Percentiles rank a stretch among this genome's conserved stretches.
Evolutionary conservation across 92 coral and sea anemone species (phyloP).

Genomic region (Nematostella vectensis): DNA sequence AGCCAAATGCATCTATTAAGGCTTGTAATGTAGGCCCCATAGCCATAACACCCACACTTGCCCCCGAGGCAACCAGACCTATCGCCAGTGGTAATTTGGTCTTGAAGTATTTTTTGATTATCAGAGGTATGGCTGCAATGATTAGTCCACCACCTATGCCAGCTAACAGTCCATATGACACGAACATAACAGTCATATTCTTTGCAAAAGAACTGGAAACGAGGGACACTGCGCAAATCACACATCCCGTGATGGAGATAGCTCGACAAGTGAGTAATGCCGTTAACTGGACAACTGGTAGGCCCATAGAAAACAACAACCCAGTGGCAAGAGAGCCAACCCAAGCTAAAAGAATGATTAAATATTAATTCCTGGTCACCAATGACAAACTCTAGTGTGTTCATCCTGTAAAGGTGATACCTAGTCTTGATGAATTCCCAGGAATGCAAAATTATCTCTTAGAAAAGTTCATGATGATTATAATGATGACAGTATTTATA

Average conservation of each 20-base stretch:
- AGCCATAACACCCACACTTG: slow-evolving; percentile 26
- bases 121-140: slow-evolving; percentile 9
- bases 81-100: slow-evolving; percentile 34
- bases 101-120: slow-evolving; percentile 31
- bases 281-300: slow-evolving; percentile 20
- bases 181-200: slow-evolving; percentile 20
- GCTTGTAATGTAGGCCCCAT: slow-evolving; percentile 30
- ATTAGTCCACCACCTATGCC: slow-evolving; percentile 45
- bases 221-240: slow-evolving; percentile 2
- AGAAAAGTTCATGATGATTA: too few species aligned
- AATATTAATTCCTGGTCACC: too few species aligned
- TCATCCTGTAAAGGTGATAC: too few species aligned
- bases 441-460: too few species aligned
- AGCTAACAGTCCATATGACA: slow-evolving; percentile 30
- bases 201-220: slow-evolving; percentile 28
- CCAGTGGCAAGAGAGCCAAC: slow-evolving; percentile 47
- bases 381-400: too few species aligned
- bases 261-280: slow-evolving; percentile 27
- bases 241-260: slow-evolving; percentile 18
- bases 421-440: too few species aligned
- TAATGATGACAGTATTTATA: too few species aligned
- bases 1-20: slow-evolving; percentile 25
- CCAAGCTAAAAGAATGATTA: slow-evolving; percentile 27
- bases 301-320: slow-evolving; percentile 27
- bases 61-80: slow-evolving; percentile 41